Evolutionary conservation across 2,113 vertebrate species (phyloP).

Genomic region (Collichthys lucidus): DNA sequence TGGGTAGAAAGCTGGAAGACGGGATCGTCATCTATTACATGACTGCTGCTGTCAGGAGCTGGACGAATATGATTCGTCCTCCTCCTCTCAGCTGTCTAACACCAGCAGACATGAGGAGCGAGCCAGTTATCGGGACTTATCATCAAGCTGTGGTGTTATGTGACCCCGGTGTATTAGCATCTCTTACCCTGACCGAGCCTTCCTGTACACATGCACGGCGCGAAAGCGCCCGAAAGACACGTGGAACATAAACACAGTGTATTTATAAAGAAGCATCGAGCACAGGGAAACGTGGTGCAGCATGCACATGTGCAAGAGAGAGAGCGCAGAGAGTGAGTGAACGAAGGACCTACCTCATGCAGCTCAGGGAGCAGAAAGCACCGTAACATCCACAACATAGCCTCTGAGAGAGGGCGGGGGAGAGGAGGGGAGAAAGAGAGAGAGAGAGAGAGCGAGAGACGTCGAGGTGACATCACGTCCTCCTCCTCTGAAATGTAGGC

Average conservation of each 20-base stretch:
- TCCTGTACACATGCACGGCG: neutral
- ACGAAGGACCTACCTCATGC: constrained; percentile 71
- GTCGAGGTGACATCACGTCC: constrained; percentile 76
- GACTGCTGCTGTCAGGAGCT: neutral
- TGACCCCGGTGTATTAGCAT: constrained; percentile 18
- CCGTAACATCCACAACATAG: constrained; percentile 61
- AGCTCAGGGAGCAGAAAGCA: constrained; percentile 57
- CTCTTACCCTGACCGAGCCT: neutral
- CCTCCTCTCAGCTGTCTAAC: constrained; percentile 19
- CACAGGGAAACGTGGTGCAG: neutral
- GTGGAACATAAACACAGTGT: neutral
- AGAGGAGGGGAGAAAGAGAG: constrained; percentile 16
- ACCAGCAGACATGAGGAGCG: constrained; percentile 5
- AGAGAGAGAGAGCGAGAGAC: constrained; percentile 61
- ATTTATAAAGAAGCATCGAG: neutral
- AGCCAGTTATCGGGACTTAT: constrained; percentile 1
- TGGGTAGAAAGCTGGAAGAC: neutral
- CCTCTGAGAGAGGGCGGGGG: constrained; percentile 32
- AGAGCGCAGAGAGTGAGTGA: constrained; percentile 3
- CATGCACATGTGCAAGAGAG: constrained; percentile 27
- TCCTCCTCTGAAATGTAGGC: constrained; percentile 66
- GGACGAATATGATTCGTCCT: neutral
- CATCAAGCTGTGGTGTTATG: constrained; percentile 23
- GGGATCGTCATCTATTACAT: neutral
- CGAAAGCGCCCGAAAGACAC: neutral